A percentile compares a stretch with the other conserved stretches of the same genome.
Evolutionary conservation across 30 jellyfish, hydroid and myxozoan genomes (phyloP).

Genomic region (Chrysaora quinquecirrha): DNA sequence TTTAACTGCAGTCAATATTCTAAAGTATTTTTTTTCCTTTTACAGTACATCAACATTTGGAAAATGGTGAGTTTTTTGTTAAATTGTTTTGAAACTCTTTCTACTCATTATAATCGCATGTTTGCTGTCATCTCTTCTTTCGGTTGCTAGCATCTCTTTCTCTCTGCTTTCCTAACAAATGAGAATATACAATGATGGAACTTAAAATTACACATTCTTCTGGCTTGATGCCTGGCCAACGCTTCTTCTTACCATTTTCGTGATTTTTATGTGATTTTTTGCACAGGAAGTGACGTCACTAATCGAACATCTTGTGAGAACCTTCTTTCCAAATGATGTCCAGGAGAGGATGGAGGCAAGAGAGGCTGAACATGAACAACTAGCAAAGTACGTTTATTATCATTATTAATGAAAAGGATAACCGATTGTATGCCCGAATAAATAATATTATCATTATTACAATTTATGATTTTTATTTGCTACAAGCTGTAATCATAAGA

Average conservation of each 20-base stretch:
- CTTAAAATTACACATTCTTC: neutral
- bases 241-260: neutral
- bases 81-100: neutral
- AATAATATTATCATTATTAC: neutral
- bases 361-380: constrained; percentile 8
- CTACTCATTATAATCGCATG: neutral
- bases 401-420: too few relatives aligned
- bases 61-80: constrained; percentile 42
- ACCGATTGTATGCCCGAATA: neutral
- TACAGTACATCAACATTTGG: constrained; percentile 41
- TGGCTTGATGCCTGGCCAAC: neutral
- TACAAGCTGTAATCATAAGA: neutral
- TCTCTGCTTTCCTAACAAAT: neutral
- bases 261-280: neutral
- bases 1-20: too few relatives aligned
- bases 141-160: neutral
- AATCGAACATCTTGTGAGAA: constrained; percentile 14
- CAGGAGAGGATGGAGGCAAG: constrained; percentile 27
- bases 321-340: constrained; percentile 13
- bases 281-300: constrained; percentile 47
- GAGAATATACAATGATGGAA: neutral
- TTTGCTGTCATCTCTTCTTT: neutral
- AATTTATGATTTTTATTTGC: too few relatives aligned
- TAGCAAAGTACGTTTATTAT: constrained; percentile 35
- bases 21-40: constrained; percentile 17